Evolutionary conservation across 53 echinoderm and acorn worm genomes (phyloP).

Genomic region (Astropecten irregularis): DNA sequence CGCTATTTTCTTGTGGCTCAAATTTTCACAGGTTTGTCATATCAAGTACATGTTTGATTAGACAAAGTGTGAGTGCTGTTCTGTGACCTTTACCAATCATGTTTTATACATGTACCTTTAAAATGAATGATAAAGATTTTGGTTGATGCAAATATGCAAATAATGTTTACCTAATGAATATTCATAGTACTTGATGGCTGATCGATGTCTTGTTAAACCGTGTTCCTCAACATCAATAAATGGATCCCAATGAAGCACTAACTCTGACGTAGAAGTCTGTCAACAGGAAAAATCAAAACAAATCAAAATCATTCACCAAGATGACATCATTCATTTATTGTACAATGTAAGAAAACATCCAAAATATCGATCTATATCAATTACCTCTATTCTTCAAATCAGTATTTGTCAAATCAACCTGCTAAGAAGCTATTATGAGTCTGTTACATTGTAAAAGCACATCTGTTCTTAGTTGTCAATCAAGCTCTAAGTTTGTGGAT

Average conservation of each 20-base stretch:
- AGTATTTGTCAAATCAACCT: no score
- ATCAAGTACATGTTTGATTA: background rate
- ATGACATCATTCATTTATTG: no score
- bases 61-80: conserved; percentile 8
- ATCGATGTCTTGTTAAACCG: conserved; percentile 6
- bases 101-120: background rate
- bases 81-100: background rate
- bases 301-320: no score
- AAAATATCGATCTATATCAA: no score
- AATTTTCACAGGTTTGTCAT: no score
- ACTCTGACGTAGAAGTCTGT: conserved; percentile 12
- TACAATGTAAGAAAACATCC: no score
- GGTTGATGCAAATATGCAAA: background rate
- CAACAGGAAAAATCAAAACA: background rate
- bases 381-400: no score
- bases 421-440: no score
- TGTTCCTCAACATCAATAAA: conserved; percentile 60
- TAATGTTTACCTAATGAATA: conserved; percentile 40
- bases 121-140: background rate
- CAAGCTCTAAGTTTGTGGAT: no score
- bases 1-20: no score
- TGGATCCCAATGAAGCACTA: conserved; percentile 33
- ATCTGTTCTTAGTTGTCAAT: no score
- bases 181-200: conserved; percentile 46
- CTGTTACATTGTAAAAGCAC: no score